Conservation (phyloP, 2,797 vertebrate species). For the Pseudomugil tenellus region DNA sequence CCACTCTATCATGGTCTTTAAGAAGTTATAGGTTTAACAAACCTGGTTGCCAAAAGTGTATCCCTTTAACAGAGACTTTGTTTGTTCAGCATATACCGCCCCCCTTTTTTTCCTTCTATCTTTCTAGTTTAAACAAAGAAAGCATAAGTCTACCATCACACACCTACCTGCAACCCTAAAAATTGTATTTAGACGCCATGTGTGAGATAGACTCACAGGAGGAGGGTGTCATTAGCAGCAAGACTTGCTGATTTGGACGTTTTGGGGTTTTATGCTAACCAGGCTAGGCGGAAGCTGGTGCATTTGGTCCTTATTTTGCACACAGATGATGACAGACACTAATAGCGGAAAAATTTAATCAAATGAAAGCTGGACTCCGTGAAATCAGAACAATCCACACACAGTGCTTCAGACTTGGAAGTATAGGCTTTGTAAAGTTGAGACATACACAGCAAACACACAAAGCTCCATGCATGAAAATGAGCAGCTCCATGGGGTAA, state of each 20-base stretch:
- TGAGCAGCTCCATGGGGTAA: conserved; percentile 37
- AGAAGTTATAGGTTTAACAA: too few relatives aligned
- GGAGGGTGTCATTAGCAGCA: background rate
- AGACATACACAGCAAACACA: background rate
- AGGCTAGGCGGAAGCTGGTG: conserved; percentile 1
- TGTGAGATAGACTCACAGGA: conserved; percentile 5
- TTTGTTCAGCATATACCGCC: too few relatives aligned
- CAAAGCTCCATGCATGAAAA: conserved; percentile 15
- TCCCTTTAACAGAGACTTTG: too few relatives aligned
- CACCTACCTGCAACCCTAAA: background rate
- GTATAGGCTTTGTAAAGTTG: background rate
- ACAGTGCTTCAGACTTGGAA: conserved; percentile 1
- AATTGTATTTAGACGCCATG: conserved; percentile 5
- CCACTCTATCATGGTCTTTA: too few relatives aligned
- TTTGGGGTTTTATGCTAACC: background rate
- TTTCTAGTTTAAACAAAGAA: background rate
- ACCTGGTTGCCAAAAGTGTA: too few relatives aligned
- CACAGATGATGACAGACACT: conserved; percentile 1
- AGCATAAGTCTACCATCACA: background rate
- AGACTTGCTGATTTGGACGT: conserved; percentile 9
- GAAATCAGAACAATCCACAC: conserved; percentile 1
- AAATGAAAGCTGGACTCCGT: background rate
- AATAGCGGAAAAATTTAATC: background rate
- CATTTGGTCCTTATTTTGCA: conserved; percentile 2
- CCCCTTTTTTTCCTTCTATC: background rate